Base-by-base conservation (phyloP, 2,888 invertebrate genomes). In the Monoplex corrugatus region DNA sequence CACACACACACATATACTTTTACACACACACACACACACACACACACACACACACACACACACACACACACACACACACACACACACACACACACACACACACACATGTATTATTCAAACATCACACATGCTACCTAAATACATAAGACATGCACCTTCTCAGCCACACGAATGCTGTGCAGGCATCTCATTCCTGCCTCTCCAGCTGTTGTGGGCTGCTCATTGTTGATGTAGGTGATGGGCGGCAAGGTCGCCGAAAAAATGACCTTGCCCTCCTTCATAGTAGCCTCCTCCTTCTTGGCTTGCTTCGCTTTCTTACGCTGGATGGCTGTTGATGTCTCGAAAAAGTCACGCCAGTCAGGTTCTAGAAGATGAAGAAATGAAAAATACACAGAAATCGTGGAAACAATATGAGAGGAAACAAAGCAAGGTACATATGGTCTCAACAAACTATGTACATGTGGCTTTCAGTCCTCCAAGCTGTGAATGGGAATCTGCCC, bases 281-380 rank as follows among this genome's bases (percentile, higher is more conserved):
- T 91, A 91, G 89, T 45, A 92, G 92, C 92, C 45, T 85, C 63
- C n/a, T 38, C 28, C 85, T 63, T 85, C 50, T 68, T 45, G 13
- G 82, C 63, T 16, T 88, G 40, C 45, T 45, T 32, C 10, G 57
- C 72, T 13, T 75, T 28, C 32, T 84, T 82, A n/a, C 87, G 88
- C 75, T 93, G 93, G 13, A 91, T 86, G 0, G 93, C 93, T 86
- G 92, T 91, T 5, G 93, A 92, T 13, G 92, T 89, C 32, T 93
- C 91, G 89, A 94, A 93, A 89, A 93, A 93, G 68, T 93, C 91
- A n/a, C 92, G 91, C 94, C 93, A 93, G 35, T 93, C 92, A 86
- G 87, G 44, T 80, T 89, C 89, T 88, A 88, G 23, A 38, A 38
- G 50, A 1, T 75, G 10, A 19, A 32, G 35, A 75, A 35, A 35